Percentiles rank a stretch among this genome's conserved stretches.
Conservation (phyloP, 2,797 vertebrate species). For the Melanotaenia nigrans region DNA sequence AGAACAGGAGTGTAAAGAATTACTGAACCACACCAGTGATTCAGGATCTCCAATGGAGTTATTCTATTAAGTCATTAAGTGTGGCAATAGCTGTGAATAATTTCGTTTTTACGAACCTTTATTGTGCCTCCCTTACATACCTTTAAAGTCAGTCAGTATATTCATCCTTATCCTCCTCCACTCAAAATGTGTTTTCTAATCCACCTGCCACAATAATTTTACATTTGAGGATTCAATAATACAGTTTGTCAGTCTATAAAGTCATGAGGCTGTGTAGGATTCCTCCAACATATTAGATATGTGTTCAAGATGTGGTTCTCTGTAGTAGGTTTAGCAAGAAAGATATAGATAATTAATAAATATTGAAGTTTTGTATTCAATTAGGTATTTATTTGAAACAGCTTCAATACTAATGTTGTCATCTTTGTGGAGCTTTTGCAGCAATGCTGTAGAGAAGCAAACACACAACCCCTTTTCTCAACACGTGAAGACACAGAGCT, state of each 20-base stretch:
- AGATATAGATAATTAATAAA: no score
- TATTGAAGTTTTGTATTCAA: background rate
- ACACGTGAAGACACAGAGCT: no score
- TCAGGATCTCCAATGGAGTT: background rate
- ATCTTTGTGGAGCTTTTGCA: no score
- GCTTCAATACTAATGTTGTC: no score
- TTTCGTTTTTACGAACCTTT: background rate
- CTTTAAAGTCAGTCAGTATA: background rate
- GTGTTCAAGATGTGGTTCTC: background rate
- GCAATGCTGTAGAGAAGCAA: no score
- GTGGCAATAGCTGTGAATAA: background rate
- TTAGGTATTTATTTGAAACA: background rate
- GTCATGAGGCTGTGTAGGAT: background rate
- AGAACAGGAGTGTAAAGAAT: background rate
- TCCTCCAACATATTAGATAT: background rate
- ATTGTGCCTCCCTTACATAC: background rate
- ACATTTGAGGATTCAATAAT: background rate
- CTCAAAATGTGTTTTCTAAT: background rate
- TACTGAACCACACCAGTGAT: background rate
- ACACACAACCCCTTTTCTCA: no score
- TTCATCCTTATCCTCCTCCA: background rate
- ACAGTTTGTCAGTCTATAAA: background rate
- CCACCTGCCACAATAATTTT: background rate
- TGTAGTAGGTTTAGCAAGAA: background rate
- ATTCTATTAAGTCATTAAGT: background rate